Base-by-base conservation (phyloP, 2,888 invertebrate species). In the Platycheirus albimanus region DNA sequence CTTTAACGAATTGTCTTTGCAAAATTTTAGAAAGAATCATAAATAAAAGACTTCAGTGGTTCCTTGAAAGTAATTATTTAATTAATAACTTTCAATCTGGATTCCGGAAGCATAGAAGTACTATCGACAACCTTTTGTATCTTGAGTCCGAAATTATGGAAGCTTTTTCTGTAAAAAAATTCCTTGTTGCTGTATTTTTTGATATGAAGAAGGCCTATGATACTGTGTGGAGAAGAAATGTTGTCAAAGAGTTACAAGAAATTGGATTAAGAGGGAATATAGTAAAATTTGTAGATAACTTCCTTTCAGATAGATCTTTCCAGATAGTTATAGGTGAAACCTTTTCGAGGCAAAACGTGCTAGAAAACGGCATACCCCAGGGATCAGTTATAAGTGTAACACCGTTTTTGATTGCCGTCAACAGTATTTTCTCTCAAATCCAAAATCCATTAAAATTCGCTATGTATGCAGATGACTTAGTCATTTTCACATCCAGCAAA, bases 361-460 rank as follows among this genome's bases (percentile, higher is more conserved):
- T 49, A n/a, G 64, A 49, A 15, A 64, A 64, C 13, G 49, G 64
- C 0, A 51, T 51, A 11, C 49, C 64, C 11, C 64, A 64, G 49
- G 64, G 64, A 24, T 49, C 64, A 8, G 38, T 64, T 5, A 19
- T 64, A 20, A 64, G 49, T 10, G 47, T 47, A 1, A 63, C 45
- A 11, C n/a, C 24, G 28, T 61, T 61, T 11, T 1, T 61, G 10
- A 47, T 63, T 15, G 47, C 63, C n/a, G 17, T 64, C 6, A 64
- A 64, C n/a, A 64, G 30, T 38, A 64, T 64, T 20, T 10, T 45
- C 24, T n/a, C 13, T n/a, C 10, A 36, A 13, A 15, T 49, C 6
- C 15, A 49, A 51, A 0, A 33, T 11, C 64, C 49, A 13, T 11
- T 64, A 33, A 45, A 47, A 19, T 30, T 45, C 33, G 41, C 33